These are phyloP conservation scores for Syrrhaptes paradoxus DNA, from an alignment of 2,113 vertebrate species.

Conservation along the genomic window DNA sequence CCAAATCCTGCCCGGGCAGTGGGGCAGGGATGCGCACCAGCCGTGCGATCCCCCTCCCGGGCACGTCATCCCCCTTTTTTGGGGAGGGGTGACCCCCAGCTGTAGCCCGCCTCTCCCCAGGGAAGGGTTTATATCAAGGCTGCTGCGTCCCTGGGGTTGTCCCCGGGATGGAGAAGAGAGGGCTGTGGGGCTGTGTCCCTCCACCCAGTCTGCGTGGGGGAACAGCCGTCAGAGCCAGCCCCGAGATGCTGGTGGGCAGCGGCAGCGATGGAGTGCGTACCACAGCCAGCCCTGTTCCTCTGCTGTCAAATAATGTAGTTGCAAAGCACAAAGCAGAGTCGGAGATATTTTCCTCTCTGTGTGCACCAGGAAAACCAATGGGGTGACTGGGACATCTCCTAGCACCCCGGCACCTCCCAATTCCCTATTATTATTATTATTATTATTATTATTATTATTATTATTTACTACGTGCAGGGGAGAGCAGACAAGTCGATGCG, in stretches of 20 bases:
- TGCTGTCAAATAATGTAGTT: not conserved
- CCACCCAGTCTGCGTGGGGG: not conserved
- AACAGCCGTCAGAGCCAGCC: not conserved
- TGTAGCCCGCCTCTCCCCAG: rapidly evolving
- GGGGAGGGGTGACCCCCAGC: not conserved
- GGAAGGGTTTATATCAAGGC: not conserved
- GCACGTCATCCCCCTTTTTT: too few relatives aligned
- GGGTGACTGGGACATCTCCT: not conserved
- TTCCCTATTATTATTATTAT: not conserved
- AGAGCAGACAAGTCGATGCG: not conserved
- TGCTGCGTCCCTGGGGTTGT: not conserved
- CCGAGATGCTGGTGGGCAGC: not conserved
- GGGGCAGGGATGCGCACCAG: not conserved
- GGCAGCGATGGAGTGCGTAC: not conserved
- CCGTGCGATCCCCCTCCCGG: too few relatives aligned
- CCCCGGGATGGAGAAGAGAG: not conserved
- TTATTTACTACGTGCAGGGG: not conserved
- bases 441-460: not conserved
- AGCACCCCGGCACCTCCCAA: not conserved
- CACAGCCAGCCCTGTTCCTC: too few relatives aligned
- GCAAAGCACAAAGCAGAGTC: not conserved
- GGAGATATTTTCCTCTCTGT: not conserved
- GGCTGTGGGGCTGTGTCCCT: too few relatives aligned
- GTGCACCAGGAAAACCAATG: not conserved
- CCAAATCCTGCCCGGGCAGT: not conserved